Evolutionary conservation across 37 sponge, comb jelly and placozoan species (phyloP), one percentile per base, ranked within the genome.

Genomic region (Agelas oroides): DNA sequence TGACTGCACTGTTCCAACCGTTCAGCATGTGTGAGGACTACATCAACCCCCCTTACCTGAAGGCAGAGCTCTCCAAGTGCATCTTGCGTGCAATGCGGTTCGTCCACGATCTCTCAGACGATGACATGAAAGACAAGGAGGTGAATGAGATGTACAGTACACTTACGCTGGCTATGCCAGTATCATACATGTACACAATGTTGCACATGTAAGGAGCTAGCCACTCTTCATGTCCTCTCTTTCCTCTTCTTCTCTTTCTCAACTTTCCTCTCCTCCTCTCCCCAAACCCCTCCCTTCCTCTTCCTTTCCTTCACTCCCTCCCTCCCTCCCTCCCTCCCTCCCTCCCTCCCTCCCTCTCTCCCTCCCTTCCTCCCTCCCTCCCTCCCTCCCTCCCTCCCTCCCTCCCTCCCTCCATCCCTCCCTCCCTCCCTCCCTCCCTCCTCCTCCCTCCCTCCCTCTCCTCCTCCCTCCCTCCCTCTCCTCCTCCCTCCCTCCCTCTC

Each of bases 1-100:
- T 94, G 60, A 94, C 87, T 33, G 86, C 88, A 25, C 87, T 95
- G 18, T 89, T 92, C 72, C 86, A 86, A 36, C 93, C 93, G 16
- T 80, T 95, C 58, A 86, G 88, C 62, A 75, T 65, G 30, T 89
- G 93, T 57, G 93, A 88, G 6, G 93, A 95, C 68, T 95, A 92
- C 84, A 77, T 95, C 72, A 89, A 86, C 56, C 55, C 93, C 0
- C 39, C 84, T 20, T 84, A 53, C 70, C 88, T 94, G 70, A 94
- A 94, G 83, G 86, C 39, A 14, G 65, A 71, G 36, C 53, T 86
- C 65, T 41, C 59, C 52, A 60, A 77, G 67, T 65, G 79, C n/a
- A 84, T 84, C n/a, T 18, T 78, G 3, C 27, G 31, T 6, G 84
- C 88, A 33, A 85, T 89, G 39, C 63, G 69, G 17, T 93, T 77